A percentile compares a stretch with the other conserved stretches of the same genome.
phyloP scores from a whole-genome alignment of 30 jellyfish, hydroid and myxozoan genomes.

The Aurelia sp. region DNA sequence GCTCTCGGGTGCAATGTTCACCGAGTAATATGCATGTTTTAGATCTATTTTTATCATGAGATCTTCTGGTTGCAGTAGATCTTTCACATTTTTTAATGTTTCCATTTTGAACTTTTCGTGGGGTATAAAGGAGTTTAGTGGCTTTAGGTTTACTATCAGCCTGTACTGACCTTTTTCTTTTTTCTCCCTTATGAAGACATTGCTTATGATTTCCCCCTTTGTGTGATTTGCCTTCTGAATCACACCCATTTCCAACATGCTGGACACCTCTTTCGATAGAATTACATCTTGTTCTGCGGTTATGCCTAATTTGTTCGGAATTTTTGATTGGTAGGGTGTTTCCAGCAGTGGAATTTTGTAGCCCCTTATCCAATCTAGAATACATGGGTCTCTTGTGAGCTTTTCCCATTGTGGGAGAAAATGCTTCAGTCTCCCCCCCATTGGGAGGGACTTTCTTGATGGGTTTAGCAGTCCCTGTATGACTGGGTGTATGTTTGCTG shows the following conservation, averaged over 20 bases:
- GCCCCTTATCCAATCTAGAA: background rate
- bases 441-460: too few relatives aligned
- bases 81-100: background rate
- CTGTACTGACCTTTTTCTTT: slow-evolving; percentile 4
- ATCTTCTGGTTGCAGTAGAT: background rate
- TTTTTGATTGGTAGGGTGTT: background rate
- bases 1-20: background rate
- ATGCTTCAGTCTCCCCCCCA: too few relatives aligned
- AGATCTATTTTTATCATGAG: background rate
- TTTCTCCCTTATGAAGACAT: slow-evolving; percentile 8
- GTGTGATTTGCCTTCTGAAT: background rate
- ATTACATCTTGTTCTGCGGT: background rate
- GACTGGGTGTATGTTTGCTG: too few relatives aligned
- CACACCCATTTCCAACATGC: slow-evolving; percentile 24
- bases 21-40: background rate
- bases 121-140: background rate
- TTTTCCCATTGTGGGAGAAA: too few relatives aligned
- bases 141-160: background rate
- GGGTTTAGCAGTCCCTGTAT: too few relatives aligned
- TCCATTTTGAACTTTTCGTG: slow-evolving; percentile 1
- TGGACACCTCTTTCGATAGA: background rate
- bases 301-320: background rate
- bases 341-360: background rate
- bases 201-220: slow-evolving; percentile 16
- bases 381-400: too few relatives aligned